Evolutionary conservation across 2,888 invertebrate species (phyloP), one percentile per base, ranked within the genome.

Genomic region (Agrenia bidenticulata): DNA sequence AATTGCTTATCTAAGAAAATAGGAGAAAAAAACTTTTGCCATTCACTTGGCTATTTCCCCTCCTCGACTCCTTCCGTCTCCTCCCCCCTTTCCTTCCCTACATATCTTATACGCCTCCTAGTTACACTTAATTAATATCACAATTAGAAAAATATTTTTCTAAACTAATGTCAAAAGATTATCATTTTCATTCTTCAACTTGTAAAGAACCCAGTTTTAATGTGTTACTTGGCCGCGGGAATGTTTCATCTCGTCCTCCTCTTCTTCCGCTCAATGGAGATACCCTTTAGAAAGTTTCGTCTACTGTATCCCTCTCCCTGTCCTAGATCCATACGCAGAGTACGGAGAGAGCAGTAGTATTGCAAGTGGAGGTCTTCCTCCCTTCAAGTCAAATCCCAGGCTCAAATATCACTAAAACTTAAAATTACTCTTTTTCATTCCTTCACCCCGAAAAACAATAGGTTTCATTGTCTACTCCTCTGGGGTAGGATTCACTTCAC

Each of bases 121-220:
- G 41, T 61, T 64, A 55, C 63, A 61, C 65, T 67, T 72, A 72
- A 72, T 72, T 72, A 72, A 69, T 72, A 65, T 67, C 57, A 61
- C 66, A 72, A 72, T 72, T 69, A 67, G 69, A 72, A 69, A 72
- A 72, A 72, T 69, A 72, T 71, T 68, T 71, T 68, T 69, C 71
- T 66, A n/a, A n/a, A 55, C 63, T 56, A 32, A 54, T 60, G 63
- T 63, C 66, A 64, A 68, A 71, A 71, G 71, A 68, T 71, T 55
- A 61, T 57, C 61, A 57, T 54, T 54, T 32, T 24, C 51, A 23
- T 51, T 24, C 24, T 51, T 51, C 24, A 45, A 45, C 45, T 45
- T 45, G 17, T 45, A 45, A 15, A 15, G 51, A 19, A 51, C 19
- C 13, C 13, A 23, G 17, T 51, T 19, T 51, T 19, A 17, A 51